These are phyloP conservation scores for Ovis aries DNA, from an alignment of 2,113 vertebrate genomes.

Conservation along the genomic window ARS-UI_Ramb_v3.0 NC_056068.1:56891001-56891500, in stretches of 20 bases:
- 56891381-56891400: not conserved
- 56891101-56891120: not conserved
- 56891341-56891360: constrained; percentile 68
- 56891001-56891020: not conserved
- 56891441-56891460: not conserved
- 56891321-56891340: constrained; percentile 70
- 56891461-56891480: not conserved
- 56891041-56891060: accelerated
- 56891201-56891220: constrained; percentile 65
- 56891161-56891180: constrained; percentile 43
- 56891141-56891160: constrained; percentile 13
- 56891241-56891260: constrained; percentile 73
- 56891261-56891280: constrained; percentile 78
- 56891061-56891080: not conserved
- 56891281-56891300: constrained; percentile 71
- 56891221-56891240: constrained; percentile 73
- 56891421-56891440: not conserved
- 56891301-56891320: constrained; percentile 64
- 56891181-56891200: constrained; percentile 46
- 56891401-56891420: not conserved
- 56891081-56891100: not conserved
- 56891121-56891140: not conserved
- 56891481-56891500: not conserved
- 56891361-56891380: constrained; percentile 3
- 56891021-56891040: not conserved